Percentiles rank a stretch among this genome's conserved stretches.
These are phyloP conservation scores for Pandemis corylana DNA, from an alignment of 2,888 invertebrate genomes.

Conservation along the genomic window DNA sequence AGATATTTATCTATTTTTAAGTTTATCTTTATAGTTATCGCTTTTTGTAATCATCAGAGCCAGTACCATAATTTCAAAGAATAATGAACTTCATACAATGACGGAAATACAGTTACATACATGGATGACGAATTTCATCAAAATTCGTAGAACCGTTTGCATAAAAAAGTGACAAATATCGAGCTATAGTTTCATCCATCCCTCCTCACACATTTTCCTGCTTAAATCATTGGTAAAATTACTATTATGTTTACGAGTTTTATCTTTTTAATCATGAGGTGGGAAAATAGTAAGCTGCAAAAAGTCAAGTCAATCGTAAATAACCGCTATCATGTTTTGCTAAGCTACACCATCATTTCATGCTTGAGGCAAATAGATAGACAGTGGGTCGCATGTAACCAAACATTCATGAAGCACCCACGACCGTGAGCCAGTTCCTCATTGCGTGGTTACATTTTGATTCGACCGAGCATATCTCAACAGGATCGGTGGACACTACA, in stretches of 20 bases:
- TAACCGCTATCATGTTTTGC: background rate
- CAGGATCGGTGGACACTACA: conserved; percentile 24
- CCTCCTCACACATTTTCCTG: too few relatives aligned
- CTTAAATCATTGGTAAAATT: too few relatives aligned
- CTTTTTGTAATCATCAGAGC: background rate
- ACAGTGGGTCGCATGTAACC: conserved; percentile 7
- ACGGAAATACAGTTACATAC: too few relatives aligned
- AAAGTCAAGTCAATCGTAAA: too few relatives aligned
- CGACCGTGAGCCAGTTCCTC: conserved; percentile 25
- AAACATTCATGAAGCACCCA: conserved; percentile 15
- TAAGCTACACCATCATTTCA: too few relatives aligned
- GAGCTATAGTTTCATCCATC: too few relatives aligned
- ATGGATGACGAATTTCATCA: too few relatives aligned
- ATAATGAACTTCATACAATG: background rate
- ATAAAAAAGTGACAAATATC: too few relatives aligned
- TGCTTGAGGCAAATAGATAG: background rate
- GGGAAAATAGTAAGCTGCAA: too few relatives aligned
- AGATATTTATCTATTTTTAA: conserved; percentile 29
- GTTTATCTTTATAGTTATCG: background rate
- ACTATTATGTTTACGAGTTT: too few relatives aligned
- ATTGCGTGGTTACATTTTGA: conserved; percentile 40
- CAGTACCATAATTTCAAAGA: background rate
- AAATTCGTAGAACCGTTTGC: too few relatives aligned
- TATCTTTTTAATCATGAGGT: too few relatives aligned
- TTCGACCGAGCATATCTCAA: conserved; percentile 26